Evolutionary conservation across 2,797 vertebrate species (phyloP).

Genomic region (Bovichtus variegatus): DNA sequence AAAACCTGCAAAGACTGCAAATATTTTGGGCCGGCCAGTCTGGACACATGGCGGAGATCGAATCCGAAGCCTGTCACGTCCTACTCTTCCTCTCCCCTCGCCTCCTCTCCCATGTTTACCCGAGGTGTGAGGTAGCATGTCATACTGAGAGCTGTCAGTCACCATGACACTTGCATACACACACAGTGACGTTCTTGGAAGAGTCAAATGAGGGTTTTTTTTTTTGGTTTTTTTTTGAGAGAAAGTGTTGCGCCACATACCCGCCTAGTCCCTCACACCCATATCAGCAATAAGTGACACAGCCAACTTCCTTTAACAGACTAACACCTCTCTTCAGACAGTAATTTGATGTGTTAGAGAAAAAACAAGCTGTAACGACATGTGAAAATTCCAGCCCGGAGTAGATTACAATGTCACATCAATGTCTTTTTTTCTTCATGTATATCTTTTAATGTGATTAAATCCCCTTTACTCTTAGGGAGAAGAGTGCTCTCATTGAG

Average conservation of each 20-base stretch:
- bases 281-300: conserved; percentile 14
- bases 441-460: conserved; percentile 59
- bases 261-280: not conserved
- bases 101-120: not conserved
- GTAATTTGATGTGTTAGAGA: conserved; percentile 27
- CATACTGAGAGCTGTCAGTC: conserved; percentile 54
- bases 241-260: conserved; percentile 3
- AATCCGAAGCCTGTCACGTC: not conserved
- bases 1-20: not conserved
- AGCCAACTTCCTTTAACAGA: conserved; percentile 27
- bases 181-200: not conserved
- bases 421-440: conserved; percentile 21
- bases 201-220: not conserved
- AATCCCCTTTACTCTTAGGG: conserved; percentile 44
- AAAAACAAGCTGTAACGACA: conserved; percentile 2
- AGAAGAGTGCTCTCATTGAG: conserved; percentile 43
- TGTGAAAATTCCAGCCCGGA: conserved; percentile 23
- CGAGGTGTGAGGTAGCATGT: conserved; percentile 39
- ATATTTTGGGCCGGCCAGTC: not conserved
- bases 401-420: conserved; percentile 38
- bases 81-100: not conserved
- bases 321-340: conserved; percentile 45
- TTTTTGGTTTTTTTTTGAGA: not conserved
- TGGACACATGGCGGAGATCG: not conserved
- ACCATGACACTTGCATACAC: conserved; percentile 17